Evolutionary conservation across 2,113 vertebrate species (phyloP).

Genomic region (Brienomyrus brachyistius): DNA sequence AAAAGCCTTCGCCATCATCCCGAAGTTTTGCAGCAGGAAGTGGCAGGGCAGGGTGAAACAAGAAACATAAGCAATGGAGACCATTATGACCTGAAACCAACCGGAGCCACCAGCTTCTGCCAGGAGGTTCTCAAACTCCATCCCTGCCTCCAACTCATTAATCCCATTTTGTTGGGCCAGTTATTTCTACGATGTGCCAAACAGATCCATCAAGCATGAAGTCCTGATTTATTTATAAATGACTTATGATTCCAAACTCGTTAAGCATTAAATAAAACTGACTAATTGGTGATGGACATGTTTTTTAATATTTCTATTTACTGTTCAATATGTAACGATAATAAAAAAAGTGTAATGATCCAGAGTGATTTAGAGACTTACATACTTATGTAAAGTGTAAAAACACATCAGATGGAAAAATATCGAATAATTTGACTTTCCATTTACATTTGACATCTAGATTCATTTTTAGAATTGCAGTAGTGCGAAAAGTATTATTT

Average conservation of each 20-base stretch:
- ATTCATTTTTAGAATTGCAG: background rate
- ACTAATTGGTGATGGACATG: background rate
- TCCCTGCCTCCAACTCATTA: constrained; percentile 36
- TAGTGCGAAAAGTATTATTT: background rate
- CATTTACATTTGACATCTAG: background rate
- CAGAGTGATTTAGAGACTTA: background rate
- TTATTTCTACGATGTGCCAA: background rate
- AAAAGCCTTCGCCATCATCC: too few species aligned
- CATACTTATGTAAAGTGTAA: background rate
- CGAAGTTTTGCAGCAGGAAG: too few species aligned
- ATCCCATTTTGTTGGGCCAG: background rate
- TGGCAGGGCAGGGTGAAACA: constrained; percentile 61
- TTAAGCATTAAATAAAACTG: background rate
- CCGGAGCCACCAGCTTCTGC: constrained; percentile 67
- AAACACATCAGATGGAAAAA: background rate
- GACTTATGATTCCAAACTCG: background rate
- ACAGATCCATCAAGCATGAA: background rate
- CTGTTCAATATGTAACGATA: background rate
- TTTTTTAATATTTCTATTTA: background rate
- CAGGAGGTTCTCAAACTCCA: constrained; percentile 75
- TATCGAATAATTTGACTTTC: background rate
- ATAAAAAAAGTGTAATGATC: background rate
- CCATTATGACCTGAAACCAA: constrained; percentile 61
- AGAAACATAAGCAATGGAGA: constrained; percentile 53
- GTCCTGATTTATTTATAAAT: background rate